Percentiles rank a stretch among this genome's conserved stretches.
These are phyloP conservation scores for Trachurus trachurus DNA, from an alignment of 2,797 vertebrate genomes.

Conservation along the genomic window DNA sequence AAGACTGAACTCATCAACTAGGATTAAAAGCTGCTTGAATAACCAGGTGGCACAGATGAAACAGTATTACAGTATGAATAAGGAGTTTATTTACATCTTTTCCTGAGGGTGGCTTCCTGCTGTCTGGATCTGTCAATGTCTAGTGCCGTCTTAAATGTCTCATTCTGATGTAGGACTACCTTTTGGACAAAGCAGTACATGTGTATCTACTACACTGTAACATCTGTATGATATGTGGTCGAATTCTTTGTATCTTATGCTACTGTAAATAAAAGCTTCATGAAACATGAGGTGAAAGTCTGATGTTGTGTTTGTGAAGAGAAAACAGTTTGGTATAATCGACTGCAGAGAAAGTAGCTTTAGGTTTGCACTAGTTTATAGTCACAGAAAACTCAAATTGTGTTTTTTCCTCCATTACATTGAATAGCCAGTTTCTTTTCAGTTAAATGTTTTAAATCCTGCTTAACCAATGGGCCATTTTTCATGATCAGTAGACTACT, in stretches of 20 bases:
- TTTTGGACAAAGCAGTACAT: constrained; percentile 18
- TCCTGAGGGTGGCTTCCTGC: constrained; percentile 18
- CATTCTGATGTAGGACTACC: constrained; percentile 27
- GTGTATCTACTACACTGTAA: constrained; percentile 63
- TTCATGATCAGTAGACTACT: no score
- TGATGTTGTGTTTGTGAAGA: neutral
- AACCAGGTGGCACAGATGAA: neutral
- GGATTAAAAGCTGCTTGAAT: constrained; percentile 35
- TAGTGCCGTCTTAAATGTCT: constrained; percentile 30
- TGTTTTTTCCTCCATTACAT: neutral
- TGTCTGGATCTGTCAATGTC: constrained; percentile 30
- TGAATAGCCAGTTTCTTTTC: neutral
- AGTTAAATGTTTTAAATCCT: neutral
- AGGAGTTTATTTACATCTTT: neutral
- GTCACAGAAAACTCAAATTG: neutral
- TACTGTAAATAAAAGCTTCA: constrained; percentile 85
- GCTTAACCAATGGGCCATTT: no score
- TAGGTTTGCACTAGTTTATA: neutral
- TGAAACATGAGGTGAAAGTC: constrained; percentile 34
- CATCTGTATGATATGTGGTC: constrained; percentile 70
- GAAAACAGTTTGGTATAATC: neutral
- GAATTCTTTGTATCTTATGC: constrained; percentile 83
- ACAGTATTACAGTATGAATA: neutral
- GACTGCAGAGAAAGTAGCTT: neutral
- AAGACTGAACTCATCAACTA: constrained; percentile 26